Percentiles rank a stretch among this genome's conserved stretches.
Conservation (phyloP, 1,140 invertebrate species). For the Drosophila triauraria region DNA sequence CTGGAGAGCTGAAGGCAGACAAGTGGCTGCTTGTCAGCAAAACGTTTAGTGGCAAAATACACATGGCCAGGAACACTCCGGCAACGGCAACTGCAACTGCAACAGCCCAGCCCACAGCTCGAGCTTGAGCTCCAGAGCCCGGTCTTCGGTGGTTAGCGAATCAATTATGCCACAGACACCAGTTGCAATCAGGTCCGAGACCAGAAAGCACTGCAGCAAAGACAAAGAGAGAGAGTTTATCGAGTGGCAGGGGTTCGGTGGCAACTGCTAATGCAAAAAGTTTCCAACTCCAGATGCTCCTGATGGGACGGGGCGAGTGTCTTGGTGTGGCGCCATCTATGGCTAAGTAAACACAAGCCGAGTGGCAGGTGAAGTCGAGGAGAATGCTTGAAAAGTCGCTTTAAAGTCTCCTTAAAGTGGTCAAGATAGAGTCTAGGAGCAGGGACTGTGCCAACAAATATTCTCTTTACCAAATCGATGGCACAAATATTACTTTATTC, state of each 20-base stretch:
- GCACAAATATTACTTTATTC: too few relatives aligned
- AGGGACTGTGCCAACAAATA: not conserved
- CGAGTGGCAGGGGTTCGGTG: constrained; percentile 27
- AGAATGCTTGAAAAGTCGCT: constrained; percentile 18
- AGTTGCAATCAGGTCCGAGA: constrained; percentile 61
- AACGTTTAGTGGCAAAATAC: constrained; percentile 75
- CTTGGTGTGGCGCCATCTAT: constrained; percentile 33
- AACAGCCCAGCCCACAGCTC: constrained; percentile 5
- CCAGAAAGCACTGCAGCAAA: constrained; percentile 29
- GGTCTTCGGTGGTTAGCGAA: constrained; percentile 63
- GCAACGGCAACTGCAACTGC: constrained; percentile 4
- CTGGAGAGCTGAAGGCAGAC: constrained; percentile 50
- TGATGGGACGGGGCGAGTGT: constrained; percentile 1
- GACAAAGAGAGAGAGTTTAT: constrained; percentile 22
- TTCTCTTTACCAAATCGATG: not conserved
- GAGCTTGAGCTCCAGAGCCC: constrained; percentile 1
- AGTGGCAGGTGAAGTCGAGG: constrained; percentile 19
- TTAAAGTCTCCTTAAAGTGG: constrained; percentile 22
- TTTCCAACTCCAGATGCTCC: constrained; percentile 48
- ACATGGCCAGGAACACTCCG: constrained; percentile 40
- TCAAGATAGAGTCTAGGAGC: not conserved
- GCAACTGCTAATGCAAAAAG: constrained; percentile 76
- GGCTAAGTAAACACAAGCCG: constrained; percentile 26
- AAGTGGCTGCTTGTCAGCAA: constrained; percentile 79
- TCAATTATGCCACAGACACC: constrained; percentile 80